These are phyloP conservation scores for Glyphotaelius pellucidus DNA, from an alignment of 2,888 invertebrate species.

Conservation along the genomic window DNA sequence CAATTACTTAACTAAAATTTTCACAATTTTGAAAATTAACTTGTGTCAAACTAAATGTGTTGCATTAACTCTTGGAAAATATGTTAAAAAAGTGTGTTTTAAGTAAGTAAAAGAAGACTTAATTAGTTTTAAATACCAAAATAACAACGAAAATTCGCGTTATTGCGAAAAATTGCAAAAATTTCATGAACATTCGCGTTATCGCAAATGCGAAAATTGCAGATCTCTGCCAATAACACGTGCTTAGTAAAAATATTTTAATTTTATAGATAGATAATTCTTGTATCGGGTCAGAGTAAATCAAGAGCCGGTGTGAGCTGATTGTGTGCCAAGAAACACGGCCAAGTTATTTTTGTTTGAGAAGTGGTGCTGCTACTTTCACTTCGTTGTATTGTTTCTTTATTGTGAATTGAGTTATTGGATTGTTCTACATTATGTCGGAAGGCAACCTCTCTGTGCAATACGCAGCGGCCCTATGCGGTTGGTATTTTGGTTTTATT, in stretches of 20 bases:
- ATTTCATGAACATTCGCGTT: no score
- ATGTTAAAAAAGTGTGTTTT: no score
- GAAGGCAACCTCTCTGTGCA: slow-evolving; percentile 5
- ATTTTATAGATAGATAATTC: background rate
- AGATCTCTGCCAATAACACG: background rate
- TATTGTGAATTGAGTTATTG: background rate
- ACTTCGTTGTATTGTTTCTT: background rate
- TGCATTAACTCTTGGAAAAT: no score
- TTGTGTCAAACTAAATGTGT: no score
- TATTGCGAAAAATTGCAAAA: no score
- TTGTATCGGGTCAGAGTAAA: background rate
- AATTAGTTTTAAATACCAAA: no score
- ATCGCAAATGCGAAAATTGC: no score
- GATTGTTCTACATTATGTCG: background rate
- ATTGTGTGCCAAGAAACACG: background rate
- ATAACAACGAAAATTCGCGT: no score
- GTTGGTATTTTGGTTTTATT: background rate
- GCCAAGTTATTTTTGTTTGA: background rate
- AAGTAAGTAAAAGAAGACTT: no score
- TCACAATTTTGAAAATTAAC: no score
- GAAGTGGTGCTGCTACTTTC: background rate
- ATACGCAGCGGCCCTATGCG: slow-evolving; percentile 8
- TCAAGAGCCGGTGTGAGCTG: slow-evolving; percentile 4
- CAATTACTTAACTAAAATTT: no score
- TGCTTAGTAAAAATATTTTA: background rate